Percentiles rank a stretch among this genome's conserved stretches.
phyloP scores from a whole-genome alignment of 1,140 invertebrate genomes.

The Sitobion miscanthi region DNA sequence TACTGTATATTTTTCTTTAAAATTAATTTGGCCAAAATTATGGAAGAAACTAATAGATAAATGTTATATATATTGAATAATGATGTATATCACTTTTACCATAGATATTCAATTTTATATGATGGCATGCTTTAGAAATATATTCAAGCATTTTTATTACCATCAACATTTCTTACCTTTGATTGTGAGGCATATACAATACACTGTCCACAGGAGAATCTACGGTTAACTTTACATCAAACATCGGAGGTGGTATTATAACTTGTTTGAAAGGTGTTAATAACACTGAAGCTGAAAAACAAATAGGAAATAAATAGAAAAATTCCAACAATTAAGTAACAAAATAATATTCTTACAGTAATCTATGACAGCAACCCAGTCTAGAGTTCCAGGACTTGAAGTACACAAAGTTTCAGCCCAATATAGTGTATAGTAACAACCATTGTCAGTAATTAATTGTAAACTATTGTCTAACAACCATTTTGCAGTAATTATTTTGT shows the following conservation, averaged over 20 bases:
- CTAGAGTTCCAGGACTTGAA: constrained; percentile 33
- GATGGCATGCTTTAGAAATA: background rate
- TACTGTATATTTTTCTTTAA: background rate
- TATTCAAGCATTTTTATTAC: background rate
- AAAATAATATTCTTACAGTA: constrained; percentile 27
- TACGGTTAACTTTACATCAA: constrained; percentile 53
- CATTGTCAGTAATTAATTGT: constrained; percentile 33
- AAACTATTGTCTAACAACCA: constrained; percentile 41
- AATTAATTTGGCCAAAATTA: background rate
- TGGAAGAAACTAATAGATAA: background rate
- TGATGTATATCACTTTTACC: background rate
- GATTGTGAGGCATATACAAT: constrained; percentile 22
- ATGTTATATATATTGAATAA: background rate
- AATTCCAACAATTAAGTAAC: constrained; percentile 4
- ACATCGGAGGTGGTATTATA: constrained; percentile 71
- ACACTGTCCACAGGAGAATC: constrained; percentile 38
- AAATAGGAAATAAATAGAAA: constrained; percentile 36
- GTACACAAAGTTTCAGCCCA: constrained; percentile 35
- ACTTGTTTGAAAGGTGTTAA: constrained; percentile 67
- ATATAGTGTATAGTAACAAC: background rate
- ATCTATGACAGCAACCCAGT: constrained; percentile 51
- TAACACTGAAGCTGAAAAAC: constrained; percentile 63
- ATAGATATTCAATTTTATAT: background rate
- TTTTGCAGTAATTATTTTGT: constrained; percentile 32
- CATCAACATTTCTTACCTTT: constrained; percentile 8